Evolutionary conservation across 2,113 vertebrate genomes (phyloP), one percentile per base, ranked within the genome.

Genomic region (Colius striatus): DNA sequence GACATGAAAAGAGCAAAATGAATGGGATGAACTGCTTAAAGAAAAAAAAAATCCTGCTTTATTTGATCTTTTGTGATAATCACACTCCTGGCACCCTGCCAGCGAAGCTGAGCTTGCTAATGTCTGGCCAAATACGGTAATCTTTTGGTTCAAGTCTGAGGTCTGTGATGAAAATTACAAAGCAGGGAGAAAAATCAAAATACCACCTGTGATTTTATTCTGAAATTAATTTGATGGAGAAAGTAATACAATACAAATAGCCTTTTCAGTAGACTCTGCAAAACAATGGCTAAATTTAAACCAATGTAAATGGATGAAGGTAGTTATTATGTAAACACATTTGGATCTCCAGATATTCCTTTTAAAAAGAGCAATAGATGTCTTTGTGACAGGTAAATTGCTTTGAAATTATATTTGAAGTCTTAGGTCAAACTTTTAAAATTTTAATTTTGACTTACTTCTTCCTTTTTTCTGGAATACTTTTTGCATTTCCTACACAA

Each of bases 371-470:
- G 74, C 17, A 16, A 68, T 36, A 68, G 84, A 95, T 92, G 67
- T 94, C 92, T 97, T 94, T 96, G 87, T 94, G 97, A 97, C 94
- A 96, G 77, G 83, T 86, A 98, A 98, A 98, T 97, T 97, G 93
- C 95, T 96, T 97, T 95, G 89, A 96, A 97, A 97, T 97, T 86
- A 96, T 89, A 92, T 85, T 95, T 95, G 90, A 98, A 97, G 74
- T 96, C 66, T 22, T 14, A 83, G 89, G 94, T 94, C 92, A 95
- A 93, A 96, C 87, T 94, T 96, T 79, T 85, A 65, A 96, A 89
- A 83, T 83, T 1, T 80, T 84, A 75, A 79, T 91, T 92, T 92
- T 83, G 92, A 90, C 17, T 84, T 85, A 50, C 34, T 61, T 54
- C 55, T 61, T 80, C 80, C 25, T 70, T 85, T 94, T 71, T 29